Evolutionary conservation across 2,888 invertebrate species (phyloP).

Genomic region (Melinaea marsaeus): DNA sequence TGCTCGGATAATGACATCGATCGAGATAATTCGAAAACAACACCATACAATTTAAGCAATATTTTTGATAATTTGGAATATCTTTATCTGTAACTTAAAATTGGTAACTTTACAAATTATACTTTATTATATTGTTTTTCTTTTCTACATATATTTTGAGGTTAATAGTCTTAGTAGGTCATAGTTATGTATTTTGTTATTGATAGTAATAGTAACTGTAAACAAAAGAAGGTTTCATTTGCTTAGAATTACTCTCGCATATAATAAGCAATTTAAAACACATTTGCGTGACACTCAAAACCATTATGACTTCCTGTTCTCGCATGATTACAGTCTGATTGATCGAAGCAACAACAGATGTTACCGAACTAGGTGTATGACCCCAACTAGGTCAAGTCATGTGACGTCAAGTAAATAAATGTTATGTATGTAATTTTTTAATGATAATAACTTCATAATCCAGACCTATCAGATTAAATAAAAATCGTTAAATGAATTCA

Average conservation of each 20-base stretch:
- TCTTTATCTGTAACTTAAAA: too few species aligned
- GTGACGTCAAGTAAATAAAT: not conserved
- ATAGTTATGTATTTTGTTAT: not conserved
- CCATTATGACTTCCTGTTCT: conserved; percentile 29
- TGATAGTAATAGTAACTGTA: too few species aligned
- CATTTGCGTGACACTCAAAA: conserved; percentile 8
- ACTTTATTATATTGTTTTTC: too few species aligned
- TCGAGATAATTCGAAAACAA: conserved; percentile 1
- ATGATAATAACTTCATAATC: too few species aligned
- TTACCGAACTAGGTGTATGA: conserved; percentile 32
- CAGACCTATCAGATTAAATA: too few species aligned
- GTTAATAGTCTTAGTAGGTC: not conserved
- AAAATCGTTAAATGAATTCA: too few species aligned
- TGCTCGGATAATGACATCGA: too few species aligned
- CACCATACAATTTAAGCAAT: not conserved
- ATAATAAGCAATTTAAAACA: conserved; percentile 1
- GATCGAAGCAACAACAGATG: conserved; percentile 37
- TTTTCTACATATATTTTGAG: too few species aligned
- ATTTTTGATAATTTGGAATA: not conserved
- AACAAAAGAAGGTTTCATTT: not conserved
- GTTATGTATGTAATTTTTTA: not conserved
- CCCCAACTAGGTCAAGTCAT: not conserved
- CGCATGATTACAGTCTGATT: conserved; percentile 31
- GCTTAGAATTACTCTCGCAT: not conserved
- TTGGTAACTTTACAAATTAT: too few species aligned